Evolutionary conservation across 2,113 vertebrate genomes (phyloP), one percentile per base, ranked within the genome.

Genomic region (Saimiri boliviensis): DNA sequence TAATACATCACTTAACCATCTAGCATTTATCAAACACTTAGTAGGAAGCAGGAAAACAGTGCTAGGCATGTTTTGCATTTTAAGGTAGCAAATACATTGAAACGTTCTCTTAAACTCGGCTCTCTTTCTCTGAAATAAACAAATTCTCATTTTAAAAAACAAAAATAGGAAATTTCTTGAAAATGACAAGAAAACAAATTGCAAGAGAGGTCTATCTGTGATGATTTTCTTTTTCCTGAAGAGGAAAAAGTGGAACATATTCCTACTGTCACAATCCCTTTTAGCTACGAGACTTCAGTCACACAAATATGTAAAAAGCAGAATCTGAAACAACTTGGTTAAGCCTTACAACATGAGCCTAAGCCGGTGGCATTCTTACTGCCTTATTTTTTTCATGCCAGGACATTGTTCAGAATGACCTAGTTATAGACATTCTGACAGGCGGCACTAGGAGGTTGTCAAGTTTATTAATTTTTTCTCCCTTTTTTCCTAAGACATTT

Each of bases 1-100:
- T 97, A 98, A 98, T 98, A 96, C 73, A 97, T 84, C 89, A 92
- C 79, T 93, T 96, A 91, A 90, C 86, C 42, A 91, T 74, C 85
- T 71, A 93, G 85, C 73, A 94, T 80, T 95, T 95, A 97, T 94
- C 77, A 92, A 97, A 94, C 79, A 82, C 4, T 6, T 14, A 94
- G 73, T 58, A 66, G 23, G 32, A 70, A 77, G 12, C 40, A 95
- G 45, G 66, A 76, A 97, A 92, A 92, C 77, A 73, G 45, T 32
- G 11, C 17, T 82, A 76, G 60, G 35, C 40, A 81, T 71, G 32
- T 92, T 88, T 96, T 90, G 77, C 37, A 89, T 92, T 96, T 86
- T 77, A 96, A 95, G 86, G 82, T 84, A 90, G 35, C 56, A 92
- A 93, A 97, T 54, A 66, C 5, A 30, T 40, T 32, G 19, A 52